Evolutionary conservation across 2,113 vertebrate species (phyloP).

Genomic region (Pteronura brasiliensis): DNA sequence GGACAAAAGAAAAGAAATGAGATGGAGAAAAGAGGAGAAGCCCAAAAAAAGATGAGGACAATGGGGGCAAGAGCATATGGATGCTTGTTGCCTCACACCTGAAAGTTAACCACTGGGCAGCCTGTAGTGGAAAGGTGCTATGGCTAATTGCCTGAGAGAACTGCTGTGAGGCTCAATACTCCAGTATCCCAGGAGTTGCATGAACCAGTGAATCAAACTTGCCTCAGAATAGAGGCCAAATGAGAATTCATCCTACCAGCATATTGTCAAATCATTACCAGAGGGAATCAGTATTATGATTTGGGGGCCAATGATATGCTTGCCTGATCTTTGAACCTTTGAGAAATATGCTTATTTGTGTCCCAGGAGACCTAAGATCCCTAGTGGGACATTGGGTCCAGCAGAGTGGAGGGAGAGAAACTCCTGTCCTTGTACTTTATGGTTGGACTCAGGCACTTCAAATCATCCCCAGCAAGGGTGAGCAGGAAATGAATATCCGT

Average conservation of each 20-base stretch:
- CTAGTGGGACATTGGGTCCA: not conserved
- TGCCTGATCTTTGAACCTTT: not conserved
- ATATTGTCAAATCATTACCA: not conserved
- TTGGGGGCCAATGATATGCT: not conserved
- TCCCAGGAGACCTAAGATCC: not conserved
- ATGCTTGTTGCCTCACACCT: not conserved
- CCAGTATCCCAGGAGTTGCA: not conserved
- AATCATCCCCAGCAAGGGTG: not conserved
- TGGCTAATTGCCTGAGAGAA: not conserved
- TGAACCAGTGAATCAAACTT: not conserved
- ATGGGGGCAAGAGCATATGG: not conserved
- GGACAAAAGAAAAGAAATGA: not conserved
- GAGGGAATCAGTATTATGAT: not conserved
- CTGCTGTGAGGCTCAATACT: not conserved
- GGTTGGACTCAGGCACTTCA: not conserved
- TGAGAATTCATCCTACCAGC: not conserved
- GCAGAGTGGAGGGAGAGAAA: not conserved
- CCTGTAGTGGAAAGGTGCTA: not conserved
- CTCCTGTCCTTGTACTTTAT: not conserved
- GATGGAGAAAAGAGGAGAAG: not conserved
- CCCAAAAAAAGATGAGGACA: not conserved
- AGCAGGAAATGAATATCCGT: not conserved
- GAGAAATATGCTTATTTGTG: not conserved
- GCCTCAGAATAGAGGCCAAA: not conserved
- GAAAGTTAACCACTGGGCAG: not conserved